phyloP scores from a whole-genome alignment of 2,888 invertebrate species.

The Dione juno region DNA sequence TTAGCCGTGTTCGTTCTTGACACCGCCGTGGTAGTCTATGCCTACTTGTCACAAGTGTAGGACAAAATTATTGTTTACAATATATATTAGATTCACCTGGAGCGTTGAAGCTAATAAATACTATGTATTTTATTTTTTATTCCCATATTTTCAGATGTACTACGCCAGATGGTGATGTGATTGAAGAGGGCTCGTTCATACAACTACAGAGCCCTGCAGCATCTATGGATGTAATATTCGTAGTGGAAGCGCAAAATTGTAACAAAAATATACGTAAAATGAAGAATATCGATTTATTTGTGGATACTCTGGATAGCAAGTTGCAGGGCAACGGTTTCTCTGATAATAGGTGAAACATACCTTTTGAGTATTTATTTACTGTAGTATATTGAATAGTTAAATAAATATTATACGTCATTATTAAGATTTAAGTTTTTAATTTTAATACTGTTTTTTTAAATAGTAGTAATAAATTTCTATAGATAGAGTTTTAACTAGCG shows the following conservation, averaged over 20 bases:
- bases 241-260: constrained; percentile 93
- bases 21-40: too few species aligned
- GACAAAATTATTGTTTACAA: too few species aligned
- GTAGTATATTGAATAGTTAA: too few species aligned
- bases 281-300: constrained; percentile 87
- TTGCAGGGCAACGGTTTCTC: constrained; percentile 84
- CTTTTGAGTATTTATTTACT: background rate
- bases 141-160: constrained; percentile 83
- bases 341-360: constrained; percentile 85
- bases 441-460: too few species aligned
- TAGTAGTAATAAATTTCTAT: too few species aligned
- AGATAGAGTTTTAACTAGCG: too few species aligned
- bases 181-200: constrained; percentile 90
- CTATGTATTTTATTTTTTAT: background rate
- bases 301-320: constrained; percentile 87
- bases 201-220: constrained; percentile 85
- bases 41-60: too few species aligned
- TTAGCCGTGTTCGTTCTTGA: too few species aligned
- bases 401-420: too few species aligned
- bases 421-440: too few species aligned
- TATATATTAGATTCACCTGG: too few species aligned
- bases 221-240: constrained; percentile 93
- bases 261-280: constrained; percentile 87
- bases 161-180: constrained; percentile 86
- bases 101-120: too few species aligned